Conservation (phyloP, 2,113 vertebrate species). For the Engraulis encrasicolus region DNA sequence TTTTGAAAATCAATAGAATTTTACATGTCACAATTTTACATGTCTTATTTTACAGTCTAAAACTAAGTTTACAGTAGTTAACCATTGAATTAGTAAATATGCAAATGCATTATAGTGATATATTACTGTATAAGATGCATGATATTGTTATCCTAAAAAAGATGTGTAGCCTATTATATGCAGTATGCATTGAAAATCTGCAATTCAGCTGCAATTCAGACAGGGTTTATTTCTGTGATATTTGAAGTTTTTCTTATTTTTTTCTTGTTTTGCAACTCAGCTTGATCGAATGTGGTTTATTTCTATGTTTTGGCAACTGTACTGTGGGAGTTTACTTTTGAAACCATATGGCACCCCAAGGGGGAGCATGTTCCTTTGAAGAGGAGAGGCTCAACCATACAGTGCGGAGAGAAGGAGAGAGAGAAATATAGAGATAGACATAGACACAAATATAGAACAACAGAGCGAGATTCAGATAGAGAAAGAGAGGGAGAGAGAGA, state of each 20-base stretch:
- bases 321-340: slow-evolving; percentile 48
- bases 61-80: neutral
- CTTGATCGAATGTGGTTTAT: slow-evolving; percentile 42
- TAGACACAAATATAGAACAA: neutral
- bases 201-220: slow-evolving; percentile 27
- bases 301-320: slow-evolving; percentile 50
- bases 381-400: too few relatives aligned
- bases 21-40: too few relatives aligned
- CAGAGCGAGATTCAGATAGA: neutral
- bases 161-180: too few relatives aligned
- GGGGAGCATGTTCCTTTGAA: slow-evolving; percentile 46
- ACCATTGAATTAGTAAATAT: neutral
- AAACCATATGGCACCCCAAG: slow-evolving; percentile 49
- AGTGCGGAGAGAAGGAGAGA: slow-evolving; percentile 24
- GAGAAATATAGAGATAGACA: slow-evolving; percentile 16
- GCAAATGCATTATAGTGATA: neutral
- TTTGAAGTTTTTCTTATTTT: slow-evolving; percentile 13
- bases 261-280: neutral
- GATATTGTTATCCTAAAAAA: neutral
- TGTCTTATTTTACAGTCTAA: too few relatives aligned
- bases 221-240: slow-evolving; percentile 51
- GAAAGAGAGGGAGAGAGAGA: too few relatives aligned
- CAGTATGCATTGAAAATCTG: neutral
- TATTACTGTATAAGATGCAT: neutral
- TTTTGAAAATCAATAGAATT: too few relatives aligned